phyloP scores from a whole-genome alignment of 1,140 invertebrate species.

The Drosophila ficusphila region DNA sequence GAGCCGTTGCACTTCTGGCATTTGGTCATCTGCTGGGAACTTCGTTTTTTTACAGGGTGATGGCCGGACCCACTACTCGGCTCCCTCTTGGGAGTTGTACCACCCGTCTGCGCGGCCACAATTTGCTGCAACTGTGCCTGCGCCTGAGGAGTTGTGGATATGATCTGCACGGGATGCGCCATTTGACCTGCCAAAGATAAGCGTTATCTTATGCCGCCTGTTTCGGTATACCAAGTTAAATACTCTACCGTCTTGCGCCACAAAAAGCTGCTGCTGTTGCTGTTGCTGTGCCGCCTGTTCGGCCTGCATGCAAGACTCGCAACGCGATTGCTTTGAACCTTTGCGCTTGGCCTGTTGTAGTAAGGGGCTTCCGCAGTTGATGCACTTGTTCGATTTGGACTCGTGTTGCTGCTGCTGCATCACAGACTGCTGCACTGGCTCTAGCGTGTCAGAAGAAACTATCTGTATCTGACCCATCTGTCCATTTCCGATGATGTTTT shows the following conservation, averaged over 20 bases:
- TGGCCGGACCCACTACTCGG: constrained; percentile 84
- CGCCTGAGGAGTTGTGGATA: constrained; percentile 75
- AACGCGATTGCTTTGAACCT: constrained; percentile 86
- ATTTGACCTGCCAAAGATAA: constrained; percentile 56
- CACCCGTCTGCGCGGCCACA: constrained; percentile 69
- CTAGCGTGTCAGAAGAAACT: constrained; percentile 86
- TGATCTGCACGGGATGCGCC: constrained; percentile 76
- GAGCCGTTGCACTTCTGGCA: constrained; percentile 95
- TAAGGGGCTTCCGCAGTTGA: constrained; percentile 86
- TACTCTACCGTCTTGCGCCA: constrained; percentile 87
- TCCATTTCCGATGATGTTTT: constrained; percentile 83
- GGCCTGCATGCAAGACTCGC: constrained; percentile 86
- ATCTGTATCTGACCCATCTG: constrained; percentile 86
- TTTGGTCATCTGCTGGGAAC: constrained; percentile 92
- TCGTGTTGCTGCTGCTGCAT: constrained; percentile 80
- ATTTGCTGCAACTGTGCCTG: constrained; percentile 75
- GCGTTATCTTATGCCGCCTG: too few relatives aligned
- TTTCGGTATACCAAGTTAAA: too few relatives aligned
- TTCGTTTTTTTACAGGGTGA: constrained; percentile 93
- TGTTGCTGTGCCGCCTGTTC: constrained; percentile 84
- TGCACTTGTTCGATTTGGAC: constrained; percentile 83
- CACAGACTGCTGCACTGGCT: constrained; percentile 73
- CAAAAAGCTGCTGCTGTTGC: constrained; percentile 86
- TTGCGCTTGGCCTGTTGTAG: constrained; percentile 85
- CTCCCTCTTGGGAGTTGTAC: constrained; percentile 67